phyloP scores from a whole-genome alignment of 2,113 vertebrate genomes.

The Xiphorhynchus elegans region DNA sequence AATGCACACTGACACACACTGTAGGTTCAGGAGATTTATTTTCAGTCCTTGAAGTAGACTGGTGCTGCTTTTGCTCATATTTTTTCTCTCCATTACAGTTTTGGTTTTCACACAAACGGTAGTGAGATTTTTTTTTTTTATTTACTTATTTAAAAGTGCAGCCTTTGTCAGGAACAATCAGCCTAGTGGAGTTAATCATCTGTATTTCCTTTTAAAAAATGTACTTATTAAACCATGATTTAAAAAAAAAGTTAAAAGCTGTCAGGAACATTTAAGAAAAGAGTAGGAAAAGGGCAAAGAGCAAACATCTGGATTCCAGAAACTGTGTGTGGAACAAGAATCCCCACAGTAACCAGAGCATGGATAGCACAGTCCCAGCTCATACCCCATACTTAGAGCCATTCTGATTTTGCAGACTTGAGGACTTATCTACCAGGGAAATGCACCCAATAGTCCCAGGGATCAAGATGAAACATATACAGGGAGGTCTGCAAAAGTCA shows the following conservation, averaged over 20 bases:
- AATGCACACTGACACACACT: neutral
- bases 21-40: slow-evolving; percentile 54
- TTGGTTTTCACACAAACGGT: slow-evolving; percentile 36
- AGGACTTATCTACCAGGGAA: neutral
- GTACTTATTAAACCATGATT: slow-evolving; percentile 42
- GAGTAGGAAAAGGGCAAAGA: neutral
- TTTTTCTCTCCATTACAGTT: slow-evolving; percentile 1
- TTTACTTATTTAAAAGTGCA: slow-evolving; percentile 17
- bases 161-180: slow-evolving; percentile 58
- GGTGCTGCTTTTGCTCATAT: neutral
- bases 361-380: neutral
- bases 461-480: neutral
- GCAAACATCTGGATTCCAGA: slow-evolving; percentile 35
- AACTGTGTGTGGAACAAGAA: neutral
- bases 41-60: slow-evolving; percentile 25
- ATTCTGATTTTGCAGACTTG: neutral
- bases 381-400: neutral
- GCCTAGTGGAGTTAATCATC: slow-evolving; percentile 47
- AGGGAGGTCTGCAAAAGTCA: neutral
- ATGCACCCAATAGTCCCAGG: neutral
- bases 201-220: slow-evolving; percentile 1
- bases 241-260: slow-evolving; percentile 38
- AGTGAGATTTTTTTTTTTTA: neutral
- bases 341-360: neutral
- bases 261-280: slow-evolving; percentile 16